Percentiles rank a stretch among this genome's conserved stretches.
These are phyloP conservation scores for Argyra leucocephala DNA, from an alignment of 2,888 invertebrate genomes.

Conservation along the genomic window DNA sequence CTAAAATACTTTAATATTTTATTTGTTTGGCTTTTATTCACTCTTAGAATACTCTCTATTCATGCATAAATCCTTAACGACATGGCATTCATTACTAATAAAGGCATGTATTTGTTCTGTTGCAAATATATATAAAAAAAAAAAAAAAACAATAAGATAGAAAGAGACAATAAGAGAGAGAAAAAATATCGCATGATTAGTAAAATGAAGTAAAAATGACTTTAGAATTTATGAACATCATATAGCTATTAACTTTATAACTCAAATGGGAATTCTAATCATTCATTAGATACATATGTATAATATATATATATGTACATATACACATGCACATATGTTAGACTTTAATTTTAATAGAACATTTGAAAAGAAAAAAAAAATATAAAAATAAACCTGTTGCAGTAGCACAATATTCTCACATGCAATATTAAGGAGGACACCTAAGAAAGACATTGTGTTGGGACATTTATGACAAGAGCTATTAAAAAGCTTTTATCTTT, in stretches of 20 bases:
- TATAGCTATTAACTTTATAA: neutral
- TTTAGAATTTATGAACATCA: neutral
- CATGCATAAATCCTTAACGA: no score
- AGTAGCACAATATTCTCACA: neutral
- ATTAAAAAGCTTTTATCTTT: no score
- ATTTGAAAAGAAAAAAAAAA: neutral
- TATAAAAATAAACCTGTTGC: neutral
- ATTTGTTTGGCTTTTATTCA: no score
- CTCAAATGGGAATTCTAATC: neutral
- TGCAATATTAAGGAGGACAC: slow-evolving; percentile 6
- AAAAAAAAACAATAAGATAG: no score
- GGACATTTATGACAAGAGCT: no score
- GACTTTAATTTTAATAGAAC: neutral
- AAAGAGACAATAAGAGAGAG: no score
- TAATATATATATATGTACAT: neutral
- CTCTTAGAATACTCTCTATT: no score
- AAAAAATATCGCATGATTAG: neutral
- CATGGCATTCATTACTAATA: no score
- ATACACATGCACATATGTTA: neutral
- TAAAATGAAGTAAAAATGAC: neutral
- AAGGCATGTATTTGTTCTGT: no score
- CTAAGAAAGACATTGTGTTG: no score
- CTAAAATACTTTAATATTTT: no score
- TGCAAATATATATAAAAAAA: no score
- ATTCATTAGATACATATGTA: neutral